Base-by-base conservation (phyloP, 2,113 vertebrate genomes). In the Eulacestoma nigropectus region DNA sequence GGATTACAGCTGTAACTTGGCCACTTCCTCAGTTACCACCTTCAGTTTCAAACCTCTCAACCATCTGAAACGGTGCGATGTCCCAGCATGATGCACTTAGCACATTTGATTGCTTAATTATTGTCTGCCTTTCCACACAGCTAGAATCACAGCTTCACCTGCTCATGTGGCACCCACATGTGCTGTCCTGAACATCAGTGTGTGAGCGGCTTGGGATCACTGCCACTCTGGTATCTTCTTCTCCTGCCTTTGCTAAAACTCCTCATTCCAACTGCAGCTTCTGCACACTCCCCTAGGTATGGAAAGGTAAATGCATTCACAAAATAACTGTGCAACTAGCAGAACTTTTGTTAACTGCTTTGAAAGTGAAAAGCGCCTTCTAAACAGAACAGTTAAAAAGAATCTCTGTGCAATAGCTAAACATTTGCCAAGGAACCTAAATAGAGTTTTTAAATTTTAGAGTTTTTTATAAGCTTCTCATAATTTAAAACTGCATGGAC, bases 111-210 rank as follows among this genome's bases (percentile, higher is more conserved):
- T 84, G 88, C 64, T 92, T 93, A 95, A 95, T 96, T 93, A 60
- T 68, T 37, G 65, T 90, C 95, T 82, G 94, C n/a, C 80, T 62
- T 88, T 95, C 56, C 57, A 32, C 90, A 90, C 83, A 44, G 82
- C 90, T 44, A 63, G 60, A 70, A 88, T 60, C 90, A 52, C 63
- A 53, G 85, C 77, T 93, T 90, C 93, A 96, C 93, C 96, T 96
- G 96, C 86, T 69, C 96, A 92, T 93, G 86, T 96, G 96, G 95
- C 53, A 92, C 65, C 84, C 96, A 96, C 86, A 90, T 97, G 95
- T 92, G 83, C 78, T 64, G 69, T 78, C 95, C 72, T 76, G 86
- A 86, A 13, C 64, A 27, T 68, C 83, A 49, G 60, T 0, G 16
- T 81, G 49, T 44, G 83, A 93, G 69, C 4, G 0, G 49, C 76